These are phyloP conservation scores for Melinopterus prodromus DNA, from an alignment of 2,888 invertebrate species.

Conservation along the genomic window DNA sequence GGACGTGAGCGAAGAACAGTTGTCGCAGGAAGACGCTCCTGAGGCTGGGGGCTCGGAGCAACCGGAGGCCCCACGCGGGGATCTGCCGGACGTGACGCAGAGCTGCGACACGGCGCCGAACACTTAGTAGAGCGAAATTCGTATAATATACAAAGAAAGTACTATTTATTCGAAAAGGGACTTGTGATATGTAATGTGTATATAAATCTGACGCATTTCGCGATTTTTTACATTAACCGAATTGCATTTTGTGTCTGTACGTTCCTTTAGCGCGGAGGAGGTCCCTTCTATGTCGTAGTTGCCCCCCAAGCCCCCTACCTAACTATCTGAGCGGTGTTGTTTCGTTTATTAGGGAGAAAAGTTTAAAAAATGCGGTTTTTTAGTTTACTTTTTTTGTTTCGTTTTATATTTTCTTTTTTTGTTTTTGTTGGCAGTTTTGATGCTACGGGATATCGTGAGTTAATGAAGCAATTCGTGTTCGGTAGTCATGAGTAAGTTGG, in stretches of 20 bases:
- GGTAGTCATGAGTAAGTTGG: neutral
- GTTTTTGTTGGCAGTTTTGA: neutral
- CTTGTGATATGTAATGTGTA: conserved; percentile 60
- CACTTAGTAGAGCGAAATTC: conserved; percentile 36
- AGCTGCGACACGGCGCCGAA: conserved; percentile 50
- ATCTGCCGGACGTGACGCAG: conserved; percentile 54
- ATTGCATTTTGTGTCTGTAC: conserved; percentile 54
- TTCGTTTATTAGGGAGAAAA: neutral
- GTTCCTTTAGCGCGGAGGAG: conserved; percentile 45
- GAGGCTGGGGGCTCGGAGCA: conserved; percentile 42
- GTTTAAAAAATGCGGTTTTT: conserved; percentile 17
- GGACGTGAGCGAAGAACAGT: conserved; percentile 56
- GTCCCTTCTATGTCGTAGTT: conserved; percentile 41
- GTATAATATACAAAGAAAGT: conserved; percentile 13
- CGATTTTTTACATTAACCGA: conserved; percentile 57
- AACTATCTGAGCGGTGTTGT: conserved; percentile 23
- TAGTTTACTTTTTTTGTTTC: conserved; percentile 7
- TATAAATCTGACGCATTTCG: conserved; percentile 57
- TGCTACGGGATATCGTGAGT: conserved; percentile 17
- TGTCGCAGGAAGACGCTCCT: conserved; percentile 54
- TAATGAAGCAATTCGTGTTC: conserved; percentile 6
- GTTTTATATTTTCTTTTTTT: conserved; percentile 12
- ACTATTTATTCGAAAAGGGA: conserved; percentile 51
- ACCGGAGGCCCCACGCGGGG: conserved; percentile 46
- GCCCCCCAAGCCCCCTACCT: conserved; percentile 7